Evolutionary conservation across 30 jellyfish, hydroid and myxozoan species (phyloP).

Genomic region (Aurelia aurita): DNA sequence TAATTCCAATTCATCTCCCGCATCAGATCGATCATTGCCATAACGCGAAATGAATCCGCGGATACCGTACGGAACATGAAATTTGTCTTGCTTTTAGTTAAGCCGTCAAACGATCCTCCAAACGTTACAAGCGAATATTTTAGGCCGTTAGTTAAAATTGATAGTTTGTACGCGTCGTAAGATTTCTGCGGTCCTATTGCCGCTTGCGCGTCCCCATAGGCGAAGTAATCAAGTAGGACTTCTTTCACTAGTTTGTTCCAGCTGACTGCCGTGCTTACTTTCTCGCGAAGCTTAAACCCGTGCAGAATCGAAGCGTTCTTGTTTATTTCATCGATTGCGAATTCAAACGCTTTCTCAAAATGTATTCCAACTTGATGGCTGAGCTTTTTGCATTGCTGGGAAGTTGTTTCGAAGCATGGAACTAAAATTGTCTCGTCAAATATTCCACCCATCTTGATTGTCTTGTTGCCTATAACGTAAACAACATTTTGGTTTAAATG

Average conservation of each 20-base stretch:
- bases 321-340: constrained; percentile 71
- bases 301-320: constrained; percentile 57
- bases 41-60: constrained; percentile 74
- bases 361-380: constrained; percentile 81
- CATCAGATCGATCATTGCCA: constrained; percentile 76
- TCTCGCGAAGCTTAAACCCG: constrained; percentile 62
- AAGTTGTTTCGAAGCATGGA: background rate
- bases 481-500: no score
- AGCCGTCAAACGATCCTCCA: constrained; percentile 67
- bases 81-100: background rate
- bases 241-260: background rate
- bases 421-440: constrained; percentile 24
- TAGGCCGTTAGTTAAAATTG: constrained; percentile 61
- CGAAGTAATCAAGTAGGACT: constrained; percentile 22
- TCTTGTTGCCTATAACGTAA: constrained; percentile 62
- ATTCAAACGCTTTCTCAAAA: constrained; percentile 72
- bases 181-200: constrained; percentile 76
- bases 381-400: constrained; percentile 8
- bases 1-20: constrained; percentile 76
- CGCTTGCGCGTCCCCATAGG: constrained; percentile 19
- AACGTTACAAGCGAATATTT: constrained; percentile 73
- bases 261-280: background rate
- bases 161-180: constrained; percentile 53
- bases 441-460: constrained; percentile 65
- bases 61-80: constrained; percentile 90